Conservation (phyloP, 2,888 invertebrate species). For the Melipona beecheii region DNA sequence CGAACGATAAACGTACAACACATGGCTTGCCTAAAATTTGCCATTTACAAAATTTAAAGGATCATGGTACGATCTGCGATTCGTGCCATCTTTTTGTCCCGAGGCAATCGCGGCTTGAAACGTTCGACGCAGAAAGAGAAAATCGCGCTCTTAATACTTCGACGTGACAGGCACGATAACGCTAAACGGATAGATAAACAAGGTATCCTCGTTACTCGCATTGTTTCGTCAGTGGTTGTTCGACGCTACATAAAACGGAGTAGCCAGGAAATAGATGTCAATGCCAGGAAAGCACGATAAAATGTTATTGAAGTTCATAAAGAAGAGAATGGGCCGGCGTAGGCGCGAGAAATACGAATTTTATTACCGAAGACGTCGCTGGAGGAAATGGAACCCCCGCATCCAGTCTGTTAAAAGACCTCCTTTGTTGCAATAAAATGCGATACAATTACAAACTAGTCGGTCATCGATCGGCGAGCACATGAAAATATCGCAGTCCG, state of each 20-base stretch:
- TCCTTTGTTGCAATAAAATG: constrained; percentile 1
- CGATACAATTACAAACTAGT: background rate
- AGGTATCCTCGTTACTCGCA: background rate
- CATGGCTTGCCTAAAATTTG: too few species aligned
- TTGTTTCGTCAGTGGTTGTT: background rate
- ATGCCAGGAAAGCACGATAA: constrained; percentile 2
- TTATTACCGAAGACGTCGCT: constrained; percentile 7
- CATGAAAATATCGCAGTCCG: background rate
- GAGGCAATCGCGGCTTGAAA: too few species aligned
- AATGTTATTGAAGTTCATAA: background rate
- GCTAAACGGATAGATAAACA: background rate
- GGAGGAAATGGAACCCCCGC: background rate
- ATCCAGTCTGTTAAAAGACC: background rate
- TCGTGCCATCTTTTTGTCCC: too few species aligned
- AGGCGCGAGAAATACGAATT: constrained; percentile 12
- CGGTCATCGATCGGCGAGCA: background rate
- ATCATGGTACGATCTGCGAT: too few species aligned
- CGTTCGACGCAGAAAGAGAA: background rate
- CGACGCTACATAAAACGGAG: background rate
- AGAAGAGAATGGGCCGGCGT: background rate
- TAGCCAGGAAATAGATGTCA: background rate
- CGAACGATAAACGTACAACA: too few species aligned
- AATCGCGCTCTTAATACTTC: background rate
- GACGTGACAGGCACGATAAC: background rate
- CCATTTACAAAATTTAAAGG: too few species aligned